phyloP scores from a whole-genome alignment of 2,797 vertebrate species.

The Neopelma chrysocephalum region DNA sequence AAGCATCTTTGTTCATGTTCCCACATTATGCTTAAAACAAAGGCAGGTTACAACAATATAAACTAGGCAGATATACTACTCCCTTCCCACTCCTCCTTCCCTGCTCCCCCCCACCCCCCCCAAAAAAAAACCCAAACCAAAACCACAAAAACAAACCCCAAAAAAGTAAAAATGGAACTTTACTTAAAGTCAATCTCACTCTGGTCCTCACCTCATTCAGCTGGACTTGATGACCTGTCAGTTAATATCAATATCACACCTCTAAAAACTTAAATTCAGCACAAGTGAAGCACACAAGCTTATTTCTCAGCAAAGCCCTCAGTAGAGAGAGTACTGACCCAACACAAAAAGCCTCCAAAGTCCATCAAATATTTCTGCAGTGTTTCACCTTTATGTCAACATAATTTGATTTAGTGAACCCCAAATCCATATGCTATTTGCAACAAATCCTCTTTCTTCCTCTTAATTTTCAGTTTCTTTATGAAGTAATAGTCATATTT shows the following conservation, averaged over 20 bases:
- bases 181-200: background rate
- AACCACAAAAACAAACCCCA: background rate
- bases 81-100: accelerated
- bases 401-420: background rate
- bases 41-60: background rate
- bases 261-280: background rate
- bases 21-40: background rate
- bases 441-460: background rate
- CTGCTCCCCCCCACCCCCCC: background rate
- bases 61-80: background rate
- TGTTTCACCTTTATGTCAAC: background rate
- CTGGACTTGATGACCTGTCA: background rate
- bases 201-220: background rate
- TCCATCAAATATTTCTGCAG: background rate
- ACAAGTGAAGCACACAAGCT: background rate
- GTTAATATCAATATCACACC: background rate
- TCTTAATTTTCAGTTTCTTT: background rate
- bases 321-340: background rate
- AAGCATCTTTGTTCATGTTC: background rate
- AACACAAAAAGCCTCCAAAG: background rate
- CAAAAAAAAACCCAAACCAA: background rate
- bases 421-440: background rate
- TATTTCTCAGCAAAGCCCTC: background rate
- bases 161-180: background rate
- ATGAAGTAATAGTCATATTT: background rate